Percentiles rank a stretch among this genome's conserved stretches.
Evolutionary conservation across 2,888 invertebrate species (phyloP).

Genomic region (Timandra comae): DNA sequence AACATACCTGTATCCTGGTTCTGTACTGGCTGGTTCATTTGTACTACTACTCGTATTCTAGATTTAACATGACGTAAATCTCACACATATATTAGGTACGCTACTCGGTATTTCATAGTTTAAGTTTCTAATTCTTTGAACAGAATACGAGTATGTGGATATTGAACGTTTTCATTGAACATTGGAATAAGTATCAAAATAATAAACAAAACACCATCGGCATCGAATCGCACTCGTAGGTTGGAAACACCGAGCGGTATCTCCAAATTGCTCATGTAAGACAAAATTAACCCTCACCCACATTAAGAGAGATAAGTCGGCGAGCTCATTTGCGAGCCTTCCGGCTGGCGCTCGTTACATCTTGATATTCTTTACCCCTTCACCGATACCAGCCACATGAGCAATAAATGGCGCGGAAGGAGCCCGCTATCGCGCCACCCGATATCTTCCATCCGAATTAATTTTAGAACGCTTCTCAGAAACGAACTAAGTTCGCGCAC

Average conservation of each 20-base stretch:
- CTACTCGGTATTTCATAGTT: too few relatives aligned
- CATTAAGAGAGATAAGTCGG: slow-evolving; percentile 75
- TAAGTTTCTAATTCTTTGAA: too few relatives aligned
- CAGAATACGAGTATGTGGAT: slow-evolving; percentile 8
- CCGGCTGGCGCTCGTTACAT: slow-evolving; percentile 73
- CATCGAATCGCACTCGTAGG: slow-evolving; percentile 38
- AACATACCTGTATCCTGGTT: neutral
- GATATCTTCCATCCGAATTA: slow-evolving; percentile 78
- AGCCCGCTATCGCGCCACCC: slow-evolving; percentile 68
- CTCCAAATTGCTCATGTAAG: slow-evolving; percentile 75
- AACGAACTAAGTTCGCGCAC: slow-evolving; percentile 55
- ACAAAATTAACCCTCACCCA: slow-evolving; percentile 75
- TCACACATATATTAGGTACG: too few relatives aligned
- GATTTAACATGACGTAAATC: too few relatives aligned
- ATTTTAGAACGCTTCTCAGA: slow-evolving; percentile 62
- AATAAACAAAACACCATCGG: slow-evolving; percentile 27
- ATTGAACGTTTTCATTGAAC: neutral
- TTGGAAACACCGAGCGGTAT: slow-evolving; percentile 54
- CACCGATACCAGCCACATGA: slow-evolving; percentile 72
- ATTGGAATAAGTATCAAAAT: slow-evolving; percentile 17
- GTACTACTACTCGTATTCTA: too few relatives aligned
- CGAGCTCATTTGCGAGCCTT: slow-evolving; percentile 77
- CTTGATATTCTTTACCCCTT: slow-evolving; percentile 77
- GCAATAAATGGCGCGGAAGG: slow-evolving; percentile 77
- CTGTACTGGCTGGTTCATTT: too few relatives aligned